phyloP scores from a whole-genome alignment of 2,888 invertebrate genomes.

The Cecidostiba fungosa region DNA sequence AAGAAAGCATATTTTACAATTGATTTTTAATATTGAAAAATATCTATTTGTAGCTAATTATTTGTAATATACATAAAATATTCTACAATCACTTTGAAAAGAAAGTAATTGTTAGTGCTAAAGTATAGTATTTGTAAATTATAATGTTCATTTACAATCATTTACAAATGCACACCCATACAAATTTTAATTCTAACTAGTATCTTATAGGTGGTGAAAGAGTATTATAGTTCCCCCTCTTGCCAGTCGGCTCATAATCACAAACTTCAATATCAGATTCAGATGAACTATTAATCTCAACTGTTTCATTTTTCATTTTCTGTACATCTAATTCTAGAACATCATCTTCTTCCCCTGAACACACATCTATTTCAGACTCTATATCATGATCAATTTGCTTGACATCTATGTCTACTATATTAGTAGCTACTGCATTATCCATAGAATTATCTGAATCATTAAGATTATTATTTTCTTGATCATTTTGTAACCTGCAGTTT shows the following conservation, averaged over 20 bases:
- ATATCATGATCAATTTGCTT: constrained; percentile 66
- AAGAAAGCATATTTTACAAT: constrained; percentile 30
- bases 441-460: constrained; percentile 63
- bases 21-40: constrained; percentile 49
- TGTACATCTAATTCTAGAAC: constrained; percentile 69
- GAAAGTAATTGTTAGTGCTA: not conserved
- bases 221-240: constrained; percentile 66
- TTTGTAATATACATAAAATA: constrained; percentile 32
- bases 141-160: constrained; percentile 51
- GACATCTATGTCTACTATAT: constrained; percentile 47
- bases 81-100: constrained; percentile 5
- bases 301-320: constrained; percentile 64
- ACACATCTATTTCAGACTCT: constrained; percentile 72
- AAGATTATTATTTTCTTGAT: constrained; percentile 66
- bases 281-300: constrained; percentile 67
- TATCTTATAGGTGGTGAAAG: constrained; percentile 59
- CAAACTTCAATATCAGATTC: constrained; percentile 71
- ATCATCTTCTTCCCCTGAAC: constrained; percentile 71
- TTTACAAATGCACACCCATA: constrained; percentile 47
- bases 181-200: constrained; percentile 41
- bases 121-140: constrained; percentile 22
- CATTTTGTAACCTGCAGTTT: constrained; percentile 58
- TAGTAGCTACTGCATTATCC: constrained; percentile 53
- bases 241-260: constrained; percentile 69
- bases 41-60: constrained; percentile 39